Evolutionary conservation across 2,113 vertebrate genomes (phyloP), one percentile per base, ranked within the genome.

Genomic region (Todiramphus chloris): DNA sequence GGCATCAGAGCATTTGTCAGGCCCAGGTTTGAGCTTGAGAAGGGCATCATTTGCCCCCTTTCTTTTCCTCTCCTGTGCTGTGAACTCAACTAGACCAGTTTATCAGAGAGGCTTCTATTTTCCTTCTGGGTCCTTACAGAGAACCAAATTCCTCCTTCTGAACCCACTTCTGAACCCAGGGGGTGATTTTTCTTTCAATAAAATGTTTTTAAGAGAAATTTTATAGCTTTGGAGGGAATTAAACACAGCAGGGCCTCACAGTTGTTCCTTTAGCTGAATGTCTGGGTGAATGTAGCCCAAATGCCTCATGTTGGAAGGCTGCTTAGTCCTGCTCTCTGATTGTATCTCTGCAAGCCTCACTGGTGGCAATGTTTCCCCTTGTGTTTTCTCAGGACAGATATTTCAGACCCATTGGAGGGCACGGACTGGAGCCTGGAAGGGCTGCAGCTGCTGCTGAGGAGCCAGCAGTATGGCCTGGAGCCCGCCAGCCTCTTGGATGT

Each of bases 401-500:
- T 97, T 68, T 69, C 98, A 63, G 98, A 99, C 73, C 77, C 97
- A 0, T 87, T 98, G 97, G 99, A 99, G 87, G 98, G 98, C 37
- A 96, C 98, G 1, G 99, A 99, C 79, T 98, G 99, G 98, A 99
- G 97, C 44, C 94, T 99, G 96, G 99, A 99, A 91, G 98, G 99
- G 78, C 97, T 99, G 67, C 99, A 99, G 97, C 97, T 99, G 88
- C 97, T 99, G 69, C 97, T 99, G 95, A 98, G 98, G 97, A 99
- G 96, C 95, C 99, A 99, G 85, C 99, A 99, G 95, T 99, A 99
- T 24, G 97, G 92, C 39, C 92, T 98, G 95, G 99, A 99, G 63
- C 94, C 98, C 14, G 28, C 97, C n/a, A 91, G 96, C 78, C 97
- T 96, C 39, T 86, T 99, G 96, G 98, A 99, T 62, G 99, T 99